These are phyloP conservation scores for Ennomos erosarius DNA, from an alignment of 2,888 invertebrate species.

Conservation along the genomic window DNA sequence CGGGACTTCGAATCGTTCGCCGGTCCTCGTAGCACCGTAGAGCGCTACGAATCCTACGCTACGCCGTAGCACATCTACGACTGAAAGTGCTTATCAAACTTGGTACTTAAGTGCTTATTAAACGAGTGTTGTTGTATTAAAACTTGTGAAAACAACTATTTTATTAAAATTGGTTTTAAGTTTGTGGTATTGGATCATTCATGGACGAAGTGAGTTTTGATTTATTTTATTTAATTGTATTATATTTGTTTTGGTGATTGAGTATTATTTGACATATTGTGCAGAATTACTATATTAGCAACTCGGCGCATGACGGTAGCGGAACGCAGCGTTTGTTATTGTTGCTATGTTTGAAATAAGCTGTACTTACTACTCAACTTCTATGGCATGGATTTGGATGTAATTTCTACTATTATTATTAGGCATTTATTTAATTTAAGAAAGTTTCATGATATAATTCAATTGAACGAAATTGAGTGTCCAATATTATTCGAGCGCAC, in stretches of 20 bases:
- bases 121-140: constrained; percentile 31
- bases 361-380: too few species aligned
- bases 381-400: too few species aligned
- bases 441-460: too few species aligned
- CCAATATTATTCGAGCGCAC: too few species aligned
- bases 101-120: constrained; percentile 38
- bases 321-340: too few species aligned
- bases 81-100: constrained; percentile 53
- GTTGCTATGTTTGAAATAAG: too few species aligned
- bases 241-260: not conserved
- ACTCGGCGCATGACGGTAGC: too few species aligned
- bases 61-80: constrained; percentile 46
- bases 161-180: constrained; percentile 24
- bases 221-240: constrained; percentile 5
- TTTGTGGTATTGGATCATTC: constrained; percentile 38
- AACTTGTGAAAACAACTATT: constrained; percentile 38
- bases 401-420: too few species aligned
- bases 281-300: too few species aligned
- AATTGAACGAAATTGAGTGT: too few species aligned
- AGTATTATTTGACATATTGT: too few species aligned
- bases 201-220: constrained; percentile 29
- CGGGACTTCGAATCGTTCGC: constrained; percentile 56
- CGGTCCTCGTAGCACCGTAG: constrained; percentile 43
- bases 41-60: constrained; percentile 45
- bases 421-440: too few species aligned